Conservation (phyloP, 37 sponge, comb jelly and placozoan species). For the Eunapius fragilis region DNA sequence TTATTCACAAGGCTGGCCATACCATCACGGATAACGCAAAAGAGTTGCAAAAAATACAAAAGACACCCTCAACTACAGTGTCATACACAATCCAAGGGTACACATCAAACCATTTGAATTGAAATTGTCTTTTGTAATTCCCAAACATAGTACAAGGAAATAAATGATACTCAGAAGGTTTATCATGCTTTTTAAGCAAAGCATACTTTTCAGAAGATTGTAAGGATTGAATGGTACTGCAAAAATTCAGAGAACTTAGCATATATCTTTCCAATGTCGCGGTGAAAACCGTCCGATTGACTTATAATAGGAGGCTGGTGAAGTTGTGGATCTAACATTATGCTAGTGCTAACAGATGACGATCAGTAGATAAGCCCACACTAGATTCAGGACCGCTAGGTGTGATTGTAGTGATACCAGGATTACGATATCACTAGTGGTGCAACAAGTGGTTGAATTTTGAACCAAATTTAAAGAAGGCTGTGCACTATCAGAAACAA, state of each 20-base stretch:
- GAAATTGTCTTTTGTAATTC: slow-evolving; percentile 17
- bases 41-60: slow-evolving; percentile 33
- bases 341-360: background rate
- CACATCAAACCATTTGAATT: slow-evolving; percentile 3
- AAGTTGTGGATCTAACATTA: background rate
- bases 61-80: slow-evolving; percentile 38
- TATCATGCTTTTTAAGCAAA: slow-evolving; percentile 1
- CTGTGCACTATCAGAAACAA: background rate
- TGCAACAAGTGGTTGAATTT: background rate
- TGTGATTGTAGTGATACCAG: background rate
- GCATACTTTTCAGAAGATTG: slow-evolving; percentile 1
- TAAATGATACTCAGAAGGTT: background rate
- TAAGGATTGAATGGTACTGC: background rate
- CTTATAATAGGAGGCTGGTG: background rate
- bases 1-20: background rate
- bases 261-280: background rate
- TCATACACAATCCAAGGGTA: slow-evolving; percentile 42
- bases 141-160: slow-evolving; percentile 3
- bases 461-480: background rate
- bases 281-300: background rate
- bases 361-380: background rate
- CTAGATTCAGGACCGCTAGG: background rate
- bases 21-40: background rate
- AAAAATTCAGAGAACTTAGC: background rate
- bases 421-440: background rate